These are phyloP conservation scores for Campopleginae sp. DNA, from an alignment of 2,888 invertebrate species.

Conservation along the genomic window DNA sequence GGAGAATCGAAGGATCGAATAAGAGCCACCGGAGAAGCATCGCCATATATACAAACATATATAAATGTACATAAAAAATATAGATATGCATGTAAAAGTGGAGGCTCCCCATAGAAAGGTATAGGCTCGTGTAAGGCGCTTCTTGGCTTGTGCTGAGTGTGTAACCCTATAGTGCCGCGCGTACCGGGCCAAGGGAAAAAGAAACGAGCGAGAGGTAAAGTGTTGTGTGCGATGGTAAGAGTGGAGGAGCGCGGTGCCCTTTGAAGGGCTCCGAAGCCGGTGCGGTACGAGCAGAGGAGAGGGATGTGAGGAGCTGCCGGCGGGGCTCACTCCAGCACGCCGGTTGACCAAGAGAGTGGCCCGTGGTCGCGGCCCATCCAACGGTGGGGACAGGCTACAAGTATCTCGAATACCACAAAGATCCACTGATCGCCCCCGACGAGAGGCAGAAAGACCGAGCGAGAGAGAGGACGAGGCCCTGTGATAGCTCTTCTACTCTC, in stretches of 20 bases:
- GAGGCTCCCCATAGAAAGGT: not conserved
- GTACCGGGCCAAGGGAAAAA: conserved; percentile 40
- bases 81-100: conserved; percentile 11
- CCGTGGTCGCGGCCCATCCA: conserved; percentile 80
- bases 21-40: conserved; percentile 51
- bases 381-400: conserved; percentile 82
- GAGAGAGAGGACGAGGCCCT: not conserved
- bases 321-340: conserved; percentile 69
- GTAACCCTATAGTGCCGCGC: conserved; percentile 66
- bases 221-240: conserved; percentile 60
- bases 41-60: conserved; percentile 12
- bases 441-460: not conserved
- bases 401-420: conserved; percentile 82
- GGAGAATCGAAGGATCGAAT: conserved; percentile 31
- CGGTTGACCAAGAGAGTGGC: conserved; percentile 77
- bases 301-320: not conserved
- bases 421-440: conserved; percentile 73
- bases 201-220: conserved; percentile 39
- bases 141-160: conserved; percentile 66
- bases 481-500: conserved; percentile 74
- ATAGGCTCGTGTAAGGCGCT: conserved; percentile 56
- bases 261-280: conserved; percentile 65
- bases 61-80: not conserved
- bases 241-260: conserved; percentile 77
- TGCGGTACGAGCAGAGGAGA: conserved; percentile 36